A percentile compares a stretch with the other conserved stretches of the same genome.
Conservation (phyloP, 2,888 invertebrate species). For the Cremastinae sp. region DNA sequence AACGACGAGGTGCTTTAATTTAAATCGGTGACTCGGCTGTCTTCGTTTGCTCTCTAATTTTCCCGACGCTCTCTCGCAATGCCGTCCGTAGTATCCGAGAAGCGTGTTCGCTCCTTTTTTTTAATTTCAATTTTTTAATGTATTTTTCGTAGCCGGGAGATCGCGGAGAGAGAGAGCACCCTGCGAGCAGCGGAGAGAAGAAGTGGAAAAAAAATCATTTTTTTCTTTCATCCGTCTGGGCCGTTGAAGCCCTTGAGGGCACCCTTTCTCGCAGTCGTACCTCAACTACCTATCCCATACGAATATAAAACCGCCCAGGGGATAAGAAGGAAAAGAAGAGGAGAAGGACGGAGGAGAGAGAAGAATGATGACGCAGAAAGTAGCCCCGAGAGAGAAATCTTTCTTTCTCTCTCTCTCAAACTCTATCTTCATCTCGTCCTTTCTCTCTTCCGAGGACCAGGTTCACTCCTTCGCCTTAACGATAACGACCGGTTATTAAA, state of each 20-base stretch:
- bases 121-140: background rate
- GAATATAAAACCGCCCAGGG: conserved; percentile 60
- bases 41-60: conserved; percentile 68
- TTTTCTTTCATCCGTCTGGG: conserved; percentile 8
- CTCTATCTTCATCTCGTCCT: conserved; percentile 28
- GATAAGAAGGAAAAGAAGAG: conserved; percentile 44
- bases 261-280: conserved; percentile 55
- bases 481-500: conserved; percentile 78
- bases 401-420: conserved; percentile 25
- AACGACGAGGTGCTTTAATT: conserved; percentile 71
- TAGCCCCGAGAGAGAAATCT: conserved; percentile 51
- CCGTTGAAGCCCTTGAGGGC: conserved; percentile 56
- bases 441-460: conserved; percentile 46
- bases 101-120: conserved; percentile 23
- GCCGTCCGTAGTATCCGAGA: conserved; percentile 24
- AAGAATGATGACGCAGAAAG: conserved; percentile 60
- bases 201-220: background rate
- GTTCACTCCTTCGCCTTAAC: conserved; percentile 69
- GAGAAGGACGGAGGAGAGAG: conserved; percentile 50
- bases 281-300: conserved; percentile 49
- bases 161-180: conserved; percentile 8
- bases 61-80: conserved; percentile 50
- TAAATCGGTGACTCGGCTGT: conserved; percentile 77
- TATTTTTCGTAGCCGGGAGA: conserved; percentile 15
- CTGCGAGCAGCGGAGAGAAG: too few relatives aligned